A percentile compares a stretch with the other conserved stretches of the same genome.
Evolutionary conservation across 1,140 invertebrate genomes (phyloP).

Genomic region (Zaprionus lachaisei): DNA sequence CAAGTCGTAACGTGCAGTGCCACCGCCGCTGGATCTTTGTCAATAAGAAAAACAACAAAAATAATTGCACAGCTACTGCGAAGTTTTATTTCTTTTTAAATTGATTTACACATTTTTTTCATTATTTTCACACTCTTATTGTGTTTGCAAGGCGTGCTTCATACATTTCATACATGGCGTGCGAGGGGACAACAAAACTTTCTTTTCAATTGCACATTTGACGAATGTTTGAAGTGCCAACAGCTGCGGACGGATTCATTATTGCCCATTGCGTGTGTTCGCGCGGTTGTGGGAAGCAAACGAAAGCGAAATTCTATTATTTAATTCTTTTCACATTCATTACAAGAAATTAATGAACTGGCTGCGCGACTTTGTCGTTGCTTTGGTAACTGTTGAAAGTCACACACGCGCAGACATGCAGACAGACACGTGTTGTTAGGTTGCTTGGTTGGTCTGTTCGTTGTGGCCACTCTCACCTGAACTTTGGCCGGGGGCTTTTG

Average conservation of each 20-base stretch:
- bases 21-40: slow-evolving; percentile 17
- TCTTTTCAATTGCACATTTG: slow-evolving; percentile 78
- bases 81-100: slow-evolving; percentile 45
- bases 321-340: slow-evolving; percentile 84
- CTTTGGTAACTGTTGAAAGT: slow-evolving; percentile 19
- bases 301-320: slow-evolving; percentile 84
- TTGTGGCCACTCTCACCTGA: slow-evolving; percentile 64
- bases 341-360: slow-evolving; percentile 74
- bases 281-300: slow-evolving; percentile 68
- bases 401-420: slow-evolving; percentile 26
- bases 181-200: slow-evolving; percentile 59
- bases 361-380: slow-evolving; percentile 10
- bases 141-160: slow-evolving; percentile 7
- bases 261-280: slow-evolving; percentile 51
- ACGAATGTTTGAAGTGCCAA: slow-evolving; percentile 51
- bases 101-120: slow-evolving; percentile 64
- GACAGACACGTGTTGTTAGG: slow-evolving; percentile 23
- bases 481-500: slow-evolving; percentile 55
- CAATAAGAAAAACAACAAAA: slow-evolving; percentile 22
- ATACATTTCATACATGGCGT: slow-evolving; percentile 32
- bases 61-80: slow-evolving; percentile 27
- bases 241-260: slow-evolving; percentile 21
- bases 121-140: slow-evolving; percentile 27
- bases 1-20: slow-evolving; percentile 40
- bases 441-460: slow-evolving; percentile 30